A percentile compares a stretch with the other conserved stretches of the same genome.
phyloP scores from a whole-genome alignment of 2,888 invertebrate species.

The Plemyria rubiginata region DNA sequence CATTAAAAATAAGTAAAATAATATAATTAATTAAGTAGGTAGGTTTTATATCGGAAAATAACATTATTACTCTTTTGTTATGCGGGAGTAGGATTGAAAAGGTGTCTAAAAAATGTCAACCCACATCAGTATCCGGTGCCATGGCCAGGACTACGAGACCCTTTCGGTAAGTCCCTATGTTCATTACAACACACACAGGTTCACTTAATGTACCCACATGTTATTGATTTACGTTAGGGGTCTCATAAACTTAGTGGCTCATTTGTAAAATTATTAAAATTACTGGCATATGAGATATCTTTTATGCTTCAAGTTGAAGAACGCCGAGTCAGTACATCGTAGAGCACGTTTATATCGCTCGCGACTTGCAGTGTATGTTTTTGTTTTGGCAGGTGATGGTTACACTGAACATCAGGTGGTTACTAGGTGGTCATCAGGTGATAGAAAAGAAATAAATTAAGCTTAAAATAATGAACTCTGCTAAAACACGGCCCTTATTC shows the following conservation, averaged over 20 bases:
- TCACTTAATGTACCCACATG: constrained; percentile 34
- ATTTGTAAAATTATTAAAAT: neutral
- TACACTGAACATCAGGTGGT: no score
- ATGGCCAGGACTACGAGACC: constrained; percentile 48
- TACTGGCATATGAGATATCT: no score
- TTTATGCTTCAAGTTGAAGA: no score
- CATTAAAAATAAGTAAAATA: neutral
- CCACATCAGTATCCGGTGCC: constrained; percentile 57
- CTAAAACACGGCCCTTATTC: no score
- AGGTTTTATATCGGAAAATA: neutral
- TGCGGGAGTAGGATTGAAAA: constrained; percentile 47
- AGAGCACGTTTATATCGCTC: no score
- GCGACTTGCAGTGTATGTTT: no score
- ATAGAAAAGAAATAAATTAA: no score
- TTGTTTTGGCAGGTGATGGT: no score
- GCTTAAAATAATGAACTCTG: no score
- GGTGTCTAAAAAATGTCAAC: constrained; percentile 60
- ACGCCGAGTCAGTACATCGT: no score
- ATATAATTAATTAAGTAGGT: neutral
- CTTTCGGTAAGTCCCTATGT: constrained; percentile 45
- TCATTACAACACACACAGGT: constrained; percentile 48
- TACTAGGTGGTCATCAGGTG: no score
- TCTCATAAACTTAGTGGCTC: constrained; percentile 11
- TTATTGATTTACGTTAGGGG: constrained; percentile 37
- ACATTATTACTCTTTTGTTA: constrained; percentile 34